Evolutionary conservation across 2,113 vertebrate genomes (phyloP).

Genomic region (Melierax canorus): DNA sequence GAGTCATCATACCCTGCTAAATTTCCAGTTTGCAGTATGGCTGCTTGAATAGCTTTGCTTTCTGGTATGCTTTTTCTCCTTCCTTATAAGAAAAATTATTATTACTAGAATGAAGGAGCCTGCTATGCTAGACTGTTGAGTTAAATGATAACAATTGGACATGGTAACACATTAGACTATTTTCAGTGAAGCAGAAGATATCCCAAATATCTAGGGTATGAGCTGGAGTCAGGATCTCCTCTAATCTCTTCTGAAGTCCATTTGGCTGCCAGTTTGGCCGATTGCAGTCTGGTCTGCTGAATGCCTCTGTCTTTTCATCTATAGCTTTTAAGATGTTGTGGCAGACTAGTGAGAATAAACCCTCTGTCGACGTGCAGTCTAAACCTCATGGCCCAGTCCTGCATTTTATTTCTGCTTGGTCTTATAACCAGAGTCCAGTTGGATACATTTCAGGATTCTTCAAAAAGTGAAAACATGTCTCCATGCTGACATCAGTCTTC

Average conservation of each 20-base stretch:
- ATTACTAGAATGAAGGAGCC: not conserved
- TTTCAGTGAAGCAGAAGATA: not conserved
- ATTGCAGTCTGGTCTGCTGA: not conserved
- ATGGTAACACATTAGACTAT: not conserved
- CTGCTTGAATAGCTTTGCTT: not conserved
- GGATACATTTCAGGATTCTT: not conserved
- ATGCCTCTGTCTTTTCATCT: not conserved
- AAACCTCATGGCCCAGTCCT: not conserved
- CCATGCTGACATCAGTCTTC: not conserved
- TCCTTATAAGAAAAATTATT: not conserved
- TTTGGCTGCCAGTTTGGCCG: not conserved
- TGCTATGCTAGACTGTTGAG: not conserved
- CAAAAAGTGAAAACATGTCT: not conserved
- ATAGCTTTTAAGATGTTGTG: not conserved
- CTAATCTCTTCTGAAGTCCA: not conserved
- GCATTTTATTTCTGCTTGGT: not conserved
- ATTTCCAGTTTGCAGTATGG: not conserved
- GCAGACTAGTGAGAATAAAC: not conserved
- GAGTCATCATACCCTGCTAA: not conserved
- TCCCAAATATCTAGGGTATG: not conserved
- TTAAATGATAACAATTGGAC: not conserved
- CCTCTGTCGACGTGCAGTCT: fast-evolving
- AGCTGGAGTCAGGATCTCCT: not conserved
- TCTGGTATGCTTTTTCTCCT: not conserved
- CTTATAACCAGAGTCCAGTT: not conserved